Evolutionary conservation across 2,888 invertebrate species (phyloP).

Genomic region (Odiellus spinosus): DNA sequence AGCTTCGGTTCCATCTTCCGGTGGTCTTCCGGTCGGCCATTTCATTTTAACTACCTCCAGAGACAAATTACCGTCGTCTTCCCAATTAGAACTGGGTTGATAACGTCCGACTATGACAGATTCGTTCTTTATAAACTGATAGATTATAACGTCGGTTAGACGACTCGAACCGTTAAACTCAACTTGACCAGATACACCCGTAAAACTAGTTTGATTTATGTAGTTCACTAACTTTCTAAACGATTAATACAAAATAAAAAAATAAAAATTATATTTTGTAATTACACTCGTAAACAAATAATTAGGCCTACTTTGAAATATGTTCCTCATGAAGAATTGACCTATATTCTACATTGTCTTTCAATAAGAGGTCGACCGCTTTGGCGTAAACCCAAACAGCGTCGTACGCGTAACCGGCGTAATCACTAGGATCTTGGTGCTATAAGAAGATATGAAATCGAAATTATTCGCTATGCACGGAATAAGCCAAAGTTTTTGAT

Average conservation of each 20-base stretch:
- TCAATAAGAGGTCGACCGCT: conserved; percentile 47
- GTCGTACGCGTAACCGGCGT: conserved; percentile 61
- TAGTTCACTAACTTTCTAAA: conserved; percentile 37
- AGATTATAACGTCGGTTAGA: conserved; percentile 29
- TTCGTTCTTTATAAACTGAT: conserved; percentile 28
- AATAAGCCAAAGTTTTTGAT: no score
- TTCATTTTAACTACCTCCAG: conserved; percentile 40
- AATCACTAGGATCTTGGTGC: conserved; percentile 37
- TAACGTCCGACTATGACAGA: conserved; percentile 27
- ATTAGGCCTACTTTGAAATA: conserved; percentile 16
- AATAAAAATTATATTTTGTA: conserved; percentile 1
- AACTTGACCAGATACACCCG: conserved; percentile 56
- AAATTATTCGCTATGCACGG: no score
- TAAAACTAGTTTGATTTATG: conserved; percentile 48
- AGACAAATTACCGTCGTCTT: conserved; percentile 27
- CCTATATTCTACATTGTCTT: conserved; percentile 37
- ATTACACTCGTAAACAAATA: conserved; percentile 29
- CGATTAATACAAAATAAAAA: not conserved
- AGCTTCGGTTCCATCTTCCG: conserved; percentile 44
- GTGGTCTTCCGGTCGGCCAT: conserved; percentile 49
- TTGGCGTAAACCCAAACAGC: conserved; percentile 64
- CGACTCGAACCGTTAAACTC: conserved; percentile 52
- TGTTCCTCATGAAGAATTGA: conserved; percentile 22
- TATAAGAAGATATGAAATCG: no score
- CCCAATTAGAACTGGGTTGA: conserved; percentile 20